phyloP scores from a whole-genome alignment of 2,113 vertebrate genomes.

The Orientallactaga bullata region DNA sequence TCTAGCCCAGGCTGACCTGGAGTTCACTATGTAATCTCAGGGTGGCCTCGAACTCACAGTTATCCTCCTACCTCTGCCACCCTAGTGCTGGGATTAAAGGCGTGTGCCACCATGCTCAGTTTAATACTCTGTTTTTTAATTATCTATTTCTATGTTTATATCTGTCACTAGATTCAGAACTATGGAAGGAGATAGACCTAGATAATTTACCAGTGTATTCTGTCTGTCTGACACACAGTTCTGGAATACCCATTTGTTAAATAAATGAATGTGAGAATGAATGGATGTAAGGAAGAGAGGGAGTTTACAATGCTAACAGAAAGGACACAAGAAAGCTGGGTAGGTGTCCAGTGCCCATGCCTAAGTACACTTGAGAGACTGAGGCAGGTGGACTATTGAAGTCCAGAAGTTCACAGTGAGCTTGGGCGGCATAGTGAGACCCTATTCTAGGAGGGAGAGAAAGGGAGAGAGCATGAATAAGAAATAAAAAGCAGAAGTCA shows the following conservation, averaged over 20 bases:
- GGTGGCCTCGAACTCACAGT: too few species aligned
- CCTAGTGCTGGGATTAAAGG: too few species aligned
- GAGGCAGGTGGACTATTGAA: background rate
- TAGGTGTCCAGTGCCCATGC: background rate
- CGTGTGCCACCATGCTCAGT: too few species aligned
- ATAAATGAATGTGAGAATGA: background rate
- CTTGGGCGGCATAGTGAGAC: background rate
- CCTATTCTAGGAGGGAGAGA: background rate
- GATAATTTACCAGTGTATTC: background rate
- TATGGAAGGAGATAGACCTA: background rate
- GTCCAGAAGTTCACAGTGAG: background rate
- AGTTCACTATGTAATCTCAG: too few species aligned
- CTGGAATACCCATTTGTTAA: background rate
- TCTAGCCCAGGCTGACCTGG: too few species aligned
- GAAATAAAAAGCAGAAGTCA: background rate
- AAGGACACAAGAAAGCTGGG: background rate
- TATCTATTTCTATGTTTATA: background rate
- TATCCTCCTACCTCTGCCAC: too few species aligned
- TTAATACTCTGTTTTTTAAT: background rate
- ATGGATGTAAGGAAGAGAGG: background rate
- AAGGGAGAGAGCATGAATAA: background rate
- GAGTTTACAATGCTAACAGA: background rate
- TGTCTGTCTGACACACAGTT: background rate
- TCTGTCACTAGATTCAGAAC: background rate
- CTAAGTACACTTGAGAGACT: background rate